Evolutionary conservation across 2,888 invertebrate species (phyloP), one percentile per base, ranked within the genome.

Genomic region (Conchocele bisecta): DNA sequence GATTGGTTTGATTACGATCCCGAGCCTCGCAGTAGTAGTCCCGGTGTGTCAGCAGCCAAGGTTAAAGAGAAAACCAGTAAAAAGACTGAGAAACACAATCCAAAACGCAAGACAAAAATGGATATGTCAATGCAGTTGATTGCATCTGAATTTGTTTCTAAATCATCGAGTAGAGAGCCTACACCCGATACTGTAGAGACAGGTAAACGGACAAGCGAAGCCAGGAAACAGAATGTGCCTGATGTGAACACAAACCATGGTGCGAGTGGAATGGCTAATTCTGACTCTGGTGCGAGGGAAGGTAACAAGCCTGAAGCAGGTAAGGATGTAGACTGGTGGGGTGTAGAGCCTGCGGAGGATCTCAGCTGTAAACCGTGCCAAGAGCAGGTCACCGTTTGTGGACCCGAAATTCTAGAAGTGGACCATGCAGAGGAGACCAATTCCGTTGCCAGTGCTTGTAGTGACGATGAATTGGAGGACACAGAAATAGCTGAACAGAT

Each of bases 1-100:
- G 77, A 77, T 42, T 77, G 77, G 77, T 77, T 77, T 65, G 77
- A 77, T 42, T 77, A 74, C 68, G 70, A 68, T 17, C 74, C 77
- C 15, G 42, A 63, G 24, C 22, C 35, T 13, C 57, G 42, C 13
- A 20, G 39, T 6, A 37, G 29, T 15, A 17, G 37, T 17, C 9
- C 3, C 7, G 33, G 15, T 20, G 26, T 24, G 22, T 17, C 6
- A 53, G 54, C 17, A 6, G 9, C 24, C n/a, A 51, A 51, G 33
- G 13, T 11, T 4, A 22, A n/a, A 53, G 20, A 44, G 41, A 50
- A 48, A 26, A 28, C 42, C n/a, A 48, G 39, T 37, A 60, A 53
- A 44, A 67, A 68, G 33, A 37, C 56, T 20, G 63, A 68, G 22
- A 60, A 56, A 31, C 44, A 63, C 17, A 64, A n/a, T n/a, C n/a